Base-by-base conservation (phyloP, 2,888 invertebrate species). In the Frankliniella fusca region DNA sequence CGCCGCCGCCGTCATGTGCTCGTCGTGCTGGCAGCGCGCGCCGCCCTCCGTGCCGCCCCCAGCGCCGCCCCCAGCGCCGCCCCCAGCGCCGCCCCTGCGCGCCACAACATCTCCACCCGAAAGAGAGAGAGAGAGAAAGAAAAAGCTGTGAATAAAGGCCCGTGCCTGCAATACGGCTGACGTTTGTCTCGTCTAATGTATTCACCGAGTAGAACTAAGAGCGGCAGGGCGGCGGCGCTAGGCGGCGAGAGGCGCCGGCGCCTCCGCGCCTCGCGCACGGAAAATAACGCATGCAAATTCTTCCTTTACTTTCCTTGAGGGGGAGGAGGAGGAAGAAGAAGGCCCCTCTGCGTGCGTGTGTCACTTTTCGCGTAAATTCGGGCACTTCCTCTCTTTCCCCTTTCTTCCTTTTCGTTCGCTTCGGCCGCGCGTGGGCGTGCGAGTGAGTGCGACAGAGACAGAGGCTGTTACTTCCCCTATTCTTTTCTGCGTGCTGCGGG, bases 291-390 rank as follows among this genome's bases (percentile, higher is more conserved):
- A 76, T 76, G 70, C 70, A 76, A 76, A 76, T 76, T 76, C 70
- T 76, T 76, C 70, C 70, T 76, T 76, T 76, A 76, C 70, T 76
- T 76, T 76, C 27, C 54, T 38, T 2, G 38, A 38, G 38, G 38
- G 5, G 5, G 38, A 3, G 38, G 38, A 38, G 38, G 38, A 38
- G 38, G 38, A 38, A 5, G 38, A 38, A 38, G 38, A 38, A 38
- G 38, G 38, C 38, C 61, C 20, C 61, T 20, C 61, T 76, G 23
- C 12, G 23, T 76, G 70, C 27, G 70, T 23, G 70, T 76, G 70
- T 76, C 70, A 76, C 70, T 76, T 76, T 76, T 76, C 70, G 70
- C 70, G 70, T 76, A 76, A 76, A 76, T 76, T 76, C 70, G 70
- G 70, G 70, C 70, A 76, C 70, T 76, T 76, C 27, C 23, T 27